These are phyloP conservation scores for Alosa sapidissima DNA, from an alignment of 2,797 vertebrate species.

Conservation along the genomic window DNA sequence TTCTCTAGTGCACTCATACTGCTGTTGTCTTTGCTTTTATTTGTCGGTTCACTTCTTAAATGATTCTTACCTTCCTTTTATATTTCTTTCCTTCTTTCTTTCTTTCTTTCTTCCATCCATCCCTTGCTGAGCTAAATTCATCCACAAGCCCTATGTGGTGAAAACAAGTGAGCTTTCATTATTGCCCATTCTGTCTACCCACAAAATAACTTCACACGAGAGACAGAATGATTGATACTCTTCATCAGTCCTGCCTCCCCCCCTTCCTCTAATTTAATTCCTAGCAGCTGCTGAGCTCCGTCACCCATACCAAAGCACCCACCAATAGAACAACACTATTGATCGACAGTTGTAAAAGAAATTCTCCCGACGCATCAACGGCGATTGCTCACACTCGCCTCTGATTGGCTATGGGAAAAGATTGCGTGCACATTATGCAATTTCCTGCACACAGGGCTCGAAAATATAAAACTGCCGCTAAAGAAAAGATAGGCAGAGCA, in stretches of 20 bases:
- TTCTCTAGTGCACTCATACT: background rate
- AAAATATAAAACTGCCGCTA: background rate
- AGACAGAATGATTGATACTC: conserved; percentile 87
- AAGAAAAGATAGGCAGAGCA: background rate
- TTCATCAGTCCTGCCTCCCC: conserved; percentile 78
- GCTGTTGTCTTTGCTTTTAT: background rate
- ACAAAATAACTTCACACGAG: conserved; percentile 79
- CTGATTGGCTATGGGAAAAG: conserved; percentile 26
- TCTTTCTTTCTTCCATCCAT: background rate
- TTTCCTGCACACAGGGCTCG: background rate
- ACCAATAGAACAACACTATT: conserved; percentile 68
- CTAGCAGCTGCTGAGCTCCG: conserved; percentile 75
- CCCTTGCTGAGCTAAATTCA: conserved; percentile 64
- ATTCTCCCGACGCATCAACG: conserved; percentile 52
- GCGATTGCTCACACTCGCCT: conserved; percentile 41
- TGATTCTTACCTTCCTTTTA: conserved; percentile 44
- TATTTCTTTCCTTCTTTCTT: conserved; percentile 9
- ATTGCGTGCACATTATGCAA: background rate
- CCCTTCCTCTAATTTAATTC: conserved; percentile 79
- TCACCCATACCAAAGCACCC: conserved; percentile 76
- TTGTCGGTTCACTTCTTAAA: background rate
- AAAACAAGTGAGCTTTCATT: conserved; percentile 82
- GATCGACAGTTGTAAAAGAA: conserved; percentile 69
- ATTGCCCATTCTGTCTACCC: conserved; percentile 79
- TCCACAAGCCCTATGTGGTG: conserved; percentile 71